Conservation (phyloP, 2,797 vertebrate genomes). For the Dendrocincla fuliginosa region DNA sequence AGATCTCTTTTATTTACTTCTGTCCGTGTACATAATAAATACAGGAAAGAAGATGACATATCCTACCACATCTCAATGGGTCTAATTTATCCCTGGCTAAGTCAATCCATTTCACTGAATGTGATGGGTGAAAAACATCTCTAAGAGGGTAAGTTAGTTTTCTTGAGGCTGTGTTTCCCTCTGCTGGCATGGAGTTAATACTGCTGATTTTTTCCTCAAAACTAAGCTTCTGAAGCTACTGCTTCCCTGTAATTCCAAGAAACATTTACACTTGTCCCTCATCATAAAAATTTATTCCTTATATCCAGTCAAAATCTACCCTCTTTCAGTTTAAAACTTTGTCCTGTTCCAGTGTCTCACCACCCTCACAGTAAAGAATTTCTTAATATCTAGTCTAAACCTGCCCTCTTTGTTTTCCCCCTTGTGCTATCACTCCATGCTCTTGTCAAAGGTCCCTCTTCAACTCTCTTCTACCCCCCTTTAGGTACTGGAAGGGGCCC, state of each 20-base stretch:
- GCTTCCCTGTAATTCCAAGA: neutral
- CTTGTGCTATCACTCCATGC: neutral
- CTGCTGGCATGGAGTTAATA: slow-evolving; percentile 33
- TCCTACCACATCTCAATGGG: neutral
- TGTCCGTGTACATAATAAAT: neutral
- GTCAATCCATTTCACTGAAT: neutral
- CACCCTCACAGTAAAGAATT: neutral
- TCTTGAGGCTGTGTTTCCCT: slow-evolving; percentile 39
- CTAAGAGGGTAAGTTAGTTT: neutral
- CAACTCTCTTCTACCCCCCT: neutral
- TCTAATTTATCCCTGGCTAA: neutral
- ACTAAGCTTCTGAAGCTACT: neutral
- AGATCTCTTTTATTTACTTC: neutral
- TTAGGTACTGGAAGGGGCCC: neutral
- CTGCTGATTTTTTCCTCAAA: neutral
- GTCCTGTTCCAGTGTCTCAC: neutral
- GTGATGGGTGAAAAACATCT: neutral
- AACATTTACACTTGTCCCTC: neutral
- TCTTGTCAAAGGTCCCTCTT: neutral
- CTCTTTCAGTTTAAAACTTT: neutral
- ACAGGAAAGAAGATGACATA: neutral
- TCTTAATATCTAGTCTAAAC: neutral
- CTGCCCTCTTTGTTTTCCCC: neutral
- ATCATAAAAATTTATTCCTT: neutral
- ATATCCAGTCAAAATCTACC: neutral